Evolutionary conservation across 2,113 vertebrate species (phyloP), one percentile per base, ranked within the genome.

Genomic region (Gambusia holbrooki): DNA sequence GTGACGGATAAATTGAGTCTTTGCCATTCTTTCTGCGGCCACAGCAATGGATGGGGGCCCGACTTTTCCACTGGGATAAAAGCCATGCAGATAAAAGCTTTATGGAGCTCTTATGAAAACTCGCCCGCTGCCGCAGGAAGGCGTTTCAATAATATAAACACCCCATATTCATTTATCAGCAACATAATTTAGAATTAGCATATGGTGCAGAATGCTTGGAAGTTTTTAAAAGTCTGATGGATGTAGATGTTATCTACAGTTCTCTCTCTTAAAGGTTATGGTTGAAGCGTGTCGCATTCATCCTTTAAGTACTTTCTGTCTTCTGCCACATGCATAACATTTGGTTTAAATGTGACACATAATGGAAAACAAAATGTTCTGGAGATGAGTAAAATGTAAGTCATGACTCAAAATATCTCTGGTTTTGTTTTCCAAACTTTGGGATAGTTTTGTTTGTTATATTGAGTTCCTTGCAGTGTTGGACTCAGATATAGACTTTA

Each of bases 1-100:
- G 15, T 58, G 48, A 42, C 4, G 19, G 76, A 85, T 83, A 69
- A 69, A 82, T 29, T 11, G 25, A 62, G 66, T n/a, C 13, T 8
- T 61, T 74, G 66, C 72, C 71, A 58, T 77, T 76, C n/a, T 66
- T 25, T 76, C 30, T 2, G n/a, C 3, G 10, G 63, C 28, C 63
- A 10, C 1, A 62, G 69, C 62, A 13, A 54, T 42, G 75, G 63
- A 85, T 48, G 30, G 13, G 28, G 58, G 33, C 71, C 48, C 48
- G 19, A 42, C 74, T 33, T 83, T 77, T 83, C 5, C 0, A 22
- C 15, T 5, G 35, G 65, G 81, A 86, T 84, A 25, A 84, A 88
- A 82, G 81, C 73, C 67, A 30, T 0, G 63, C 76, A 54, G 84
- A 80, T 82, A 76, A 80, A 79, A 82, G 81, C 76, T 84, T 76